phyloP scores from a whole-genome alignment of 37 sponge, comb jelly and placozoan species.

The Geodia barretti region DNA sequence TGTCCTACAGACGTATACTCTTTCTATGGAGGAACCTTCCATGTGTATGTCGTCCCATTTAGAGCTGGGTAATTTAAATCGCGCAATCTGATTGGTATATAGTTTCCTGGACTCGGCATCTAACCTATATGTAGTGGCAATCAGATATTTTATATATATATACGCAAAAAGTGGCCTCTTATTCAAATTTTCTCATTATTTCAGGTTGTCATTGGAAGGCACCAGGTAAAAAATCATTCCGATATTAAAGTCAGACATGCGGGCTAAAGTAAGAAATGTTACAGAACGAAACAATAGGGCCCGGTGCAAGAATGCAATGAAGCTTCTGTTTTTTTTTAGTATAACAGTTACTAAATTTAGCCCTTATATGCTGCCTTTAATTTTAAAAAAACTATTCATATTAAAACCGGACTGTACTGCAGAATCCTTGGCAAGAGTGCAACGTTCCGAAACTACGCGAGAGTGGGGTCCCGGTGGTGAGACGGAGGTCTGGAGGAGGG shows the following conservation, averaged over 20 bases:
- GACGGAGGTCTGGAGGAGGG: slow-evolving; percentile 86
- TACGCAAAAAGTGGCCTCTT: background rate
- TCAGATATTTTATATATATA: background rate
- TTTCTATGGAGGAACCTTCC: slow-evolving; percentile 75
- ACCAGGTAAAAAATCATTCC: slow-evolving; percentile 37
- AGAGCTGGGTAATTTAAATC: too few species aligned
- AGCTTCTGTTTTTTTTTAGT: too few species aligned
- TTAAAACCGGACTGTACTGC: background rate
- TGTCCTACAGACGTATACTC: slow-evolving; percentile 37
- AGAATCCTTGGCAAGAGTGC: slow-evolving; percentile 88
- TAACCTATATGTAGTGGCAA: background rate
- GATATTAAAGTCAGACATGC: background rate
- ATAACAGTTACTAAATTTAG: background rate
- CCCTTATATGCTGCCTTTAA: background rate
- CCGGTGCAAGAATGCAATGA: too few species aligned
- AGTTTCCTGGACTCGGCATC: background rate
- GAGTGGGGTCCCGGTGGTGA: slow-evolving; percentile 51
- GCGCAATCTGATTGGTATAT: background rate
- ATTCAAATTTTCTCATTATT: too few species aligned
- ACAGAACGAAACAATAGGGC: too few species aligned
- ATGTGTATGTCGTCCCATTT: slow-evolving; percentile 43
- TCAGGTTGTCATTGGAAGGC: slow-evolving; percentile 82
- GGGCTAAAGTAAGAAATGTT: too few species aligned
- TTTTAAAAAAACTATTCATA: too few species aligned
- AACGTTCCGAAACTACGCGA: slow-evolving; percentile 47